Percentiles rank a stretch among this genome's conserved stretches.
These are phyloP conservation scores for Poecilia wingei DNA, from an alignment of 2,797 vertebrate genomes.

Conservation along the genomic window DNA sequence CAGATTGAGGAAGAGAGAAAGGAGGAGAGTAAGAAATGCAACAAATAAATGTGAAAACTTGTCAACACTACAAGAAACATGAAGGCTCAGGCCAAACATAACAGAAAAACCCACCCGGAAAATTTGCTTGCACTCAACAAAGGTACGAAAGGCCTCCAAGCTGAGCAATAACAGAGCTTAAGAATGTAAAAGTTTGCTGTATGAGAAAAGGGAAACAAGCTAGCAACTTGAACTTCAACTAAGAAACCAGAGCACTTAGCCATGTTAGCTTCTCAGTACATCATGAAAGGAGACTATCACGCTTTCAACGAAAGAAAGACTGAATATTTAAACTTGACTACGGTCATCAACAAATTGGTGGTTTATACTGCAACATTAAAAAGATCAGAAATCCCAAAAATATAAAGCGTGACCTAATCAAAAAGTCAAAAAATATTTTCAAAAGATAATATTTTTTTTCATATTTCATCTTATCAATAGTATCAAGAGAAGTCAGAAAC, in stretches of 20 bases:
- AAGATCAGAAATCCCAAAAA: neutral
- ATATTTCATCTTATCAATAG: neutral
- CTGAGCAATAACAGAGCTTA: neutral
- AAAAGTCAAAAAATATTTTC: neutral
- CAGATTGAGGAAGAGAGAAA: neutral
- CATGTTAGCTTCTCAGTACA: neutral
- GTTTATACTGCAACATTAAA: neutral
- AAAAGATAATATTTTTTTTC: too few species aligned
- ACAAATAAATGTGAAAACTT: constrained; percentile 11
- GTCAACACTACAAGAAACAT: neutral
- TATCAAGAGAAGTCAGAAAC: neutral
- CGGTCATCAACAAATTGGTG: neutral
- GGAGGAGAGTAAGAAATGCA: constrained; percentile 1
- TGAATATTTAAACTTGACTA: neutral
- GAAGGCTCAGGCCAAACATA: neutral
- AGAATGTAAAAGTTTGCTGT: neutral
- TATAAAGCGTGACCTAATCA: neutral
- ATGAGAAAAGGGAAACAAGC: neutral
- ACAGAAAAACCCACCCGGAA: neutral
- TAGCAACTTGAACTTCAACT: neutral
- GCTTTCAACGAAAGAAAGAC: neutral
- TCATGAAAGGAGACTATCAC: neutral
- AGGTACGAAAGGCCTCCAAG: neutral
- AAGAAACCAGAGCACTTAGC: neutral
- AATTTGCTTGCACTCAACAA: neutral